These are phyloP conservation scores for Mythimna ferrago DNA, from an alignment of 2,888 invertebrate genomes.

Conservation along the genomic window DNA sequence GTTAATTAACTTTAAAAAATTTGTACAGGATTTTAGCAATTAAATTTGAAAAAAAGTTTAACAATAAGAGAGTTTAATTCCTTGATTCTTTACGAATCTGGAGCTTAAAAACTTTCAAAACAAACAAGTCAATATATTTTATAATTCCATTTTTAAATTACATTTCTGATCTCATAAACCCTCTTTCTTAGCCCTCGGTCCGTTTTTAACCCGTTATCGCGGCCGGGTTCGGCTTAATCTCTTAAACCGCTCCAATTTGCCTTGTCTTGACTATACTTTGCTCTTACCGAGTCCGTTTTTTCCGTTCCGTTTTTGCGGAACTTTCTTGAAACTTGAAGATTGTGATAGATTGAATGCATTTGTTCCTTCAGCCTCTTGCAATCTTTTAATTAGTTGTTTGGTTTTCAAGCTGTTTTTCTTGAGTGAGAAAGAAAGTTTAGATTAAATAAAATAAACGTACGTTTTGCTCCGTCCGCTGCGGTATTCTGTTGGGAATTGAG, in stretches of 20 bases:
- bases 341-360: constrained; percentile 55
- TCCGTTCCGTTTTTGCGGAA: constrained; percentile 38
- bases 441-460: constrained; percentile 19
- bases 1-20: constrained; percentile 17
- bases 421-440: constrained; percentile 2
- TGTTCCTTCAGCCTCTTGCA: constrained; percentile 39
- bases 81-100: constrained; percentile 25
- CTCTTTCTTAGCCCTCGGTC: constrained; percentile 38
- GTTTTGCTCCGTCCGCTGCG: not conserved
- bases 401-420: constrained; percentile 40
- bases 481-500: not conserved
- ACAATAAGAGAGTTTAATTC: constrained; percentile 16
- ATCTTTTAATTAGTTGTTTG: constrained; percentile 57
- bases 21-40: not conserved
- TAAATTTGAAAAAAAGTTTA: not conserved
- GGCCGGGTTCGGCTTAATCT: constrained; percentile 57
- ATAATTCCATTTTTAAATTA: constrained; percentile 50
- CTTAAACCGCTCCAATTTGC: constrained; percentile 59
- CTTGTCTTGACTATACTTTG: constrained; percentile 41
- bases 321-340: constrained; percentile 52
- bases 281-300: constrained; percentile 34
- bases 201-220: constrained; percentile 59
- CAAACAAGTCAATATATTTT: constrained; percentile 46
- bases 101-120: constrained; percentile 14
- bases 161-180: constrained; percentile 58